These are phyloP conservation scores for Ageneiosus marmoratus DNA, from an alignment of 2,113 vertebrate species.

Conservation along the genomic window DNA sequence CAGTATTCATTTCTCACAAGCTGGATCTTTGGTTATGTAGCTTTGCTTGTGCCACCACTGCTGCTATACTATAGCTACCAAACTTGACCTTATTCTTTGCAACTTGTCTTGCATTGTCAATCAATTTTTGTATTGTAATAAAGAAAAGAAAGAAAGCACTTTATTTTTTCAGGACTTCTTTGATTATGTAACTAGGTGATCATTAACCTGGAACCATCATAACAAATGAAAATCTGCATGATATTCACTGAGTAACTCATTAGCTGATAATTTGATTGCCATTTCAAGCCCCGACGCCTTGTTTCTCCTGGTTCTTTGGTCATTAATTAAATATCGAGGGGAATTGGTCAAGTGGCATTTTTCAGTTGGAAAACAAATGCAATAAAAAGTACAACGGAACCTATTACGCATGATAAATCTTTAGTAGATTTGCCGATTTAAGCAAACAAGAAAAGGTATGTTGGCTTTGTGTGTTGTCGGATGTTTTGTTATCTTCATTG, in stretches of 20 bases:
- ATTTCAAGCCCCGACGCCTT: constrained; percentile 47
- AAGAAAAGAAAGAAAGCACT: not conserved
- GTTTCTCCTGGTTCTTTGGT: constrained; percentile 15
- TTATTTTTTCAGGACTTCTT: not conserved
- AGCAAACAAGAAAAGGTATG: not conserved
- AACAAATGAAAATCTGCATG: constrained; percentile 63
- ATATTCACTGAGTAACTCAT: constrained; percentile 54
- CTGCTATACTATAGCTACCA: not conserved
- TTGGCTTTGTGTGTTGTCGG: not conserved
- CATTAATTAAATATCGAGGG: constrained; percentile 21
- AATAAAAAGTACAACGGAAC: constrained; percentile 6
- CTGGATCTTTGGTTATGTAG: constrained; percentile 47
- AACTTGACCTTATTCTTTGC: not conserved
- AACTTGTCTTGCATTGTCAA: not conserved
- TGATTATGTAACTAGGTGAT: not conserved
- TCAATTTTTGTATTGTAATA: not conserved
- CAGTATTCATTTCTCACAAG: constrained; percentile 78
- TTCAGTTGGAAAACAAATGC: constrained; percentile 2
- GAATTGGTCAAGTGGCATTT: constrained; percentile 36
- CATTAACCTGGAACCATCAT: constrained; percentile 47
- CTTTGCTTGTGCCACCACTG: not conserved
- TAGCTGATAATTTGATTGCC: constrained; percentile 56
- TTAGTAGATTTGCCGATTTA: not conserved
- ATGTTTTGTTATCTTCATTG: constrained; percentile 12
- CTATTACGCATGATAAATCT: not conserved